A percentile compares a stretch with the other conserved stretches of the same genome.
Conservation (phyloP, 1,140 invertebrate genomes). For the Philopotamus ludificatus region DNA sequence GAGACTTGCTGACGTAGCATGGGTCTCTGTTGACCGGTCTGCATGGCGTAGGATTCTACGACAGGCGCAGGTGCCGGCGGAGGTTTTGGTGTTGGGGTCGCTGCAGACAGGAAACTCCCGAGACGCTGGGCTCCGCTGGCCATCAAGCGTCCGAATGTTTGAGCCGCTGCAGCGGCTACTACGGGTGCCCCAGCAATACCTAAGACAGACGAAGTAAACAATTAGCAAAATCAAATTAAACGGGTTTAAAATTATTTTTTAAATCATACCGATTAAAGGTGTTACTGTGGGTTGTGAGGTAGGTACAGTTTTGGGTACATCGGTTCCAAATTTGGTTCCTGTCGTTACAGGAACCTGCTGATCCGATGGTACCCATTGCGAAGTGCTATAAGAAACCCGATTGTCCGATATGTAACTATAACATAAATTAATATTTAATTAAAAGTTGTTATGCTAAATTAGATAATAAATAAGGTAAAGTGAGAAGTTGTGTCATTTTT, state of each 20-base stretch:
- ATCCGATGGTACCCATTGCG: constrained; percentile 28
- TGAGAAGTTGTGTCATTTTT: too few relatives aligned
- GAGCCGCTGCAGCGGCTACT: constrained; percentile 50
- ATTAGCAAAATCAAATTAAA: constrained; percentile 40
- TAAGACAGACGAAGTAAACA: background rate
- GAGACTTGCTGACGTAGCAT: constrained; percentile 52
- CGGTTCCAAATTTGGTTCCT: constrained; percentile 4
- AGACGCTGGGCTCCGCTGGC: constrained; percentile 56
- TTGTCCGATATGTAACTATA: constrained; percentile 39
- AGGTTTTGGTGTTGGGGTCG: constrained; percentile 50
- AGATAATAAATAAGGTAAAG: too few relatives aligned
- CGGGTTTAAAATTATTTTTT: constrained; percentile 42
- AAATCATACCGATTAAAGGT: constrained; percentile 43
- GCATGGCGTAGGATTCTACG: constrained; percentile 44
- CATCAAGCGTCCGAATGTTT: constrained; percentile 53
- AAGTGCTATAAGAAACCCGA: constrained; percentile 31
- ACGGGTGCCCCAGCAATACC: constrained; percentile 36
- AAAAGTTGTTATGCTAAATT: too few relatives aligned
- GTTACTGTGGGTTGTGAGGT: constrained; percentile 59
- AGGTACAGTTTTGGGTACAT: constrained; percentile 47
- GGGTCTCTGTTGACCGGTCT: constrained; percentile 42
- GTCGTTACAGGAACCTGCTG: constrained; percentile 25
- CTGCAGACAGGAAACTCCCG: constrained; percentile 53
- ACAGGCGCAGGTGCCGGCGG: constrained; percentile 45
- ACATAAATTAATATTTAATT: too few relatives aligned